Percentiles rank a stretch among this genome's conserved stretches.
phyloP scores from a whole-genome alignment of 2,797 vertebrate genomes.

The Chrosomus eos region DNA sequence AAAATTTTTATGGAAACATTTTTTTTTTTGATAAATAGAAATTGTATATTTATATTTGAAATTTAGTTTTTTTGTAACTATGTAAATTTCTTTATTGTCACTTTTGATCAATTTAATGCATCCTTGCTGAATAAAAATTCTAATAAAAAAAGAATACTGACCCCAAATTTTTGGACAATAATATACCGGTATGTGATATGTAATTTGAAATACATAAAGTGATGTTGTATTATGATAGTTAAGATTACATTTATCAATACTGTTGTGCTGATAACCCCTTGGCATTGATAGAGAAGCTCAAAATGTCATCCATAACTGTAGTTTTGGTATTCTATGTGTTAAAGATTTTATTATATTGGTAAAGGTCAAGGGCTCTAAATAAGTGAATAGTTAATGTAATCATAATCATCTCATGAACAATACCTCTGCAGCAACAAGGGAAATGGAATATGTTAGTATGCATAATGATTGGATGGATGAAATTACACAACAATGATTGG shows the following conservation, averaged over 20 bases:
- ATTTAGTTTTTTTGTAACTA: background rate
- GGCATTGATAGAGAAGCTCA: constrained; percentile 8
- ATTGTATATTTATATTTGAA: background rate
- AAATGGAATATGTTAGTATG: constrained; percentile 55
- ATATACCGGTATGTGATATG: background rate
- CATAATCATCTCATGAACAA: constrained; percentile 52
- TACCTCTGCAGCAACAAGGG: constrained; percentile 42
- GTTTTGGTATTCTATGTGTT: constrained; percentile 4
- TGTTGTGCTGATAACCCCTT: background rate
- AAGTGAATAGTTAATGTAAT: constrained; percentile 47
- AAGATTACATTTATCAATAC: background rate
- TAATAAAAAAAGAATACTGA: background rate
- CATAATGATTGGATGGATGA: constrained; percentile 37
- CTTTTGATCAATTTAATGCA: background rate
- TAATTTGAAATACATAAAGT: no score
- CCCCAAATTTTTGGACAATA: background rate
- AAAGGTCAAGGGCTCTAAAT: constrained; percentile 55
- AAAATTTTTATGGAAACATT: no score
- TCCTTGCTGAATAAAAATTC: background rate
- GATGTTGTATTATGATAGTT: no score
- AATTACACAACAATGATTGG: constrained; percentile 48
- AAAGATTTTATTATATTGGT: constrained; percentile 52
- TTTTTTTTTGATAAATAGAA: background rate
- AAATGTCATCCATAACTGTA: background rate
- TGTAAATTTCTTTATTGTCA: background rate